Evolutionary conservation across 2,113 vertebrate species (phyloP).

Genomic region (Chloebia gouldiae): DNA sequence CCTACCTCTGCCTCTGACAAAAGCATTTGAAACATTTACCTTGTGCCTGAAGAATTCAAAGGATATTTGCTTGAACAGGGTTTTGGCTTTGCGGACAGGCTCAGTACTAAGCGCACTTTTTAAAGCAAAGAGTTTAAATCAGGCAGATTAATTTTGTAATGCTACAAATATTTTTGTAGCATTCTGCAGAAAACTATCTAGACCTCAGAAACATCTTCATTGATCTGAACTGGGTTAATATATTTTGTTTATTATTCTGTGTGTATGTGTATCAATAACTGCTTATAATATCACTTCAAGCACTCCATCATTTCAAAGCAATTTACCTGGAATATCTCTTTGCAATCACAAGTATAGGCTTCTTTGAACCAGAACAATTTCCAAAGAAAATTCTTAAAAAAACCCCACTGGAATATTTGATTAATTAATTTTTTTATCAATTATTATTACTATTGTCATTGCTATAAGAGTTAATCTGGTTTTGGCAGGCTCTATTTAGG

Average conservation of each 20-base stretch:
- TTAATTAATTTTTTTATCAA: not conserved
- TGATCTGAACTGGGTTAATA: not conserved
- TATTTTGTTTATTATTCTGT: not conserved
- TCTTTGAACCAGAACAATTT: not conserved
- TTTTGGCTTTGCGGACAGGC: not conserved
- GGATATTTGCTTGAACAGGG: accelerated
- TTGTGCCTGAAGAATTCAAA: not conserved
- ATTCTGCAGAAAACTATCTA: not conserved
- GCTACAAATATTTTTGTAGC: not conserved
- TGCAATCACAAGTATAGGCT: accelerated
- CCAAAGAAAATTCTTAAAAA: not conserved
- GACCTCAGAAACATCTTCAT: not conserved
- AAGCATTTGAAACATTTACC: not conserved
- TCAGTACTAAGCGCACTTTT: not conserved
- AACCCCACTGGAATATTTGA: not conserved
- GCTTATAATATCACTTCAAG: not conserved
- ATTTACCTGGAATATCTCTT: not conserved
- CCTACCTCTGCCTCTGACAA: not conserved
- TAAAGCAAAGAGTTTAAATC: not conserved
- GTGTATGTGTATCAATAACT: not conserved
- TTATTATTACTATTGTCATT: not conserved
- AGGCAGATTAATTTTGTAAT: not conserved
- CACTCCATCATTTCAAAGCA: not conserved
- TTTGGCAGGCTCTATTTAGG: not conserved
- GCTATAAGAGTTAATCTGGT: not conserved